Evolutionary conservation across 37 sponge, comb jelly and placozoan species (phyloP).

Genomic region (Ianthella basta): DNA sequence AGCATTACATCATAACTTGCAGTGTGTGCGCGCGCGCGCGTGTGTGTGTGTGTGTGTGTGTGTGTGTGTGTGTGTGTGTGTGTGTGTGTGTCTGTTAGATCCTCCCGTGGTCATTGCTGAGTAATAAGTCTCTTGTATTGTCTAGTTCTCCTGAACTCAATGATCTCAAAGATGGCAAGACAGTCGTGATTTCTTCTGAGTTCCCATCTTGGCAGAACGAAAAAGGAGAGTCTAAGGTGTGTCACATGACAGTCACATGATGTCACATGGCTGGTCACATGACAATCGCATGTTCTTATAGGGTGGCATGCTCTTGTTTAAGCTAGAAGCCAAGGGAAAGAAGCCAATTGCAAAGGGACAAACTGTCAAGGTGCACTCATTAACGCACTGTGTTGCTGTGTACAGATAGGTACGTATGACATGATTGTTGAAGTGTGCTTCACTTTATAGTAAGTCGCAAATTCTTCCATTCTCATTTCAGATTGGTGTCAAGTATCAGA

Average conservation of each 20-base stretch:
- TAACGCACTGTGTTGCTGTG: background rate
- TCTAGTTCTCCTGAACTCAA: constrained; percentile 49
- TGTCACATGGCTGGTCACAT: background rate
- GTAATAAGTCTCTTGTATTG: background rate
- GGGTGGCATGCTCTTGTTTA: constrained; percentile 47
- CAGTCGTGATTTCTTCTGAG: constrained; percentile 48
- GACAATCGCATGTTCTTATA: background rate
- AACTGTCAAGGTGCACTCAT: background rate
- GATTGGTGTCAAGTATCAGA: constrained; percentile 37
- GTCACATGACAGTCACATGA: background rate
- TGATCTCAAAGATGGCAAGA: constrained; percentile 26
- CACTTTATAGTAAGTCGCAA: background rate
- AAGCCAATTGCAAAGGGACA: constrained; percentile 2
- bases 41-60: background rate
- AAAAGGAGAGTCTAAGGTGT: constrained; percentile 41
- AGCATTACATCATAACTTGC: too few relatives aligned
- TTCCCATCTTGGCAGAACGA: constrained; percentile 51
- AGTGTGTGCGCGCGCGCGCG: constrained; percentile 37
- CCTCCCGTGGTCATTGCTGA: constrained; percentile 16
- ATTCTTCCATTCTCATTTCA: background rate
- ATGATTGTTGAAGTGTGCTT: background rate
- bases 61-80: background rate
- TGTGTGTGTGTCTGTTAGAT: constrained; percentile 10
- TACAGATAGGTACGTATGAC: background rate
- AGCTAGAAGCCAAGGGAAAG: constrained; percentile 21